Evolutionary conservation across 2,113 vertebrate genomes (phyloP).

Genomic region (Sapajus apella): DNA sequence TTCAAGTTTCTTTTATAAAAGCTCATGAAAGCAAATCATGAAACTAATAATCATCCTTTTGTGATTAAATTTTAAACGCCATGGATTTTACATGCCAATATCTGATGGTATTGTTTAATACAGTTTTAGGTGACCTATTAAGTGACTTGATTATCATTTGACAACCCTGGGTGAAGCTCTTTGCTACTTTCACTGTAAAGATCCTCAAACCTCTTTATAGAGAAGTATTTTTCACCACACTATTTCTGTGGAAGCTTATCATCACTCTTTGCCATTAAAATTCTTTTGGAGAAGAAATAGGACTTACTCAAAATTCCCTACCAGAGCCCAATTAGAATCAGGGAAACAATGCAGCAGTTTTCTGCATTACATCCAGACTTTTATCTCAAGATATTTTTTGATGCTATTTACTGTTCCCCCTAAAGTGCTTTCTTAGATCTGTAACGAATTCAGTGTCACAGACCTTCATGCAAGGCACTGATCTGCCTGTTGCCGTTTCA

Average conservation of each 20-base stretch:
- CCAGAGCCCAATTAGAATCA: neutral
- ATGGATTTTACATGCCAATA: neutral
- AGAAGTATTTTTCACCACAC: neutral
- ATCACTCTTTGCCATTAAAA: constrained; percentile 23
- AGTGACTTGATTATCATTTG: neutral
- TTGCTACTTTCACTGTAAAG: neutral
- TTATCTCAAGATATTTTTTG: neutral
- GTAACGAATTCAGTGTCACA: neutral
- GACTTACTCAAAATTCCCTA: neutral
- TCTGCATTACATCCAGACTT: neutral
- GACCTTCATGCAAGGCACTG: neutral
- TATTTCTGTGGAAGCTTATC: neutral
- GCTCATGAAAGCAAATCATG: neutral
- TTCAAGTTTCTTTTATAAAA: neutral
- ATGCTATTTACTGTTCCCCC: neutral
- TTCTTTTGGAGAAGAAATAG: neutral
- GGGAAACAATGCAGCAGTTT: neutral
- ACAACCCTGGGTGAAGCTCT: neutral
- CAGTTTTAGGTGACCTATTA: neutral
- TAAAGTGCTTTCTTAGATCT: neutral
- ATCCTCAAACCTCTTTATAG: neutral
- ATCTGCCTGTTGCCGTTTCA: neutral
- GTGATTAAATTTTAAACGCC: neutral
- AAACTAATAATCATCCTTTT: neutral
- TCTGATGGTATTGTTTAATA: neutral